Conservation (phyloP, 2,888 invertebrate genomes). For the Anaspis maculata region DNA sequence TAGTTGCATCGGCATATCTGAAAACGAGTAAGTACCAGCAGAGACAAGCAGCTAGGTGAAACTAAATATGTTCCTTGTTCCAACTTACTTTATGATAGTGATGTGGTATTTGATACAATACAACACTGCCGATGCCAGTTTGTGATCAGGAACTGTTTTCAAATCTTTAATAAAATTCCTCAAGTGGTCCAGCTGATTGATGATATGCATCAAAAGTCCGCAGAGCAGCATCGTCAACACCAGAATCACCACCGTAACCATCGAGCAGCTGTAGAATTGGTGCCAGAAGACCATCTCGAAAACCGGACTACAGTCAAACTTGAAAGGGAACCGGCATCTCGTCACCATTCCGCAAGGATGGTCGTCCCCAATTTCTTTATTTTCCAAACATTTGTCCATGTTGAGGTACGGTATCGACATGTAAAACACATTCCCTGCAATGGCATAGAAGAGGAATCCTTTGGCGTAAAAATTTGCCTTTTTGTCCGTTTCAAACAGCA, state of each 20-base stretch:
- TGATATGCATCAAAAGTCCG: conserved; percentile 23
- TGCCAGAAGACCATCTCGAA: conserved; percentile 16
- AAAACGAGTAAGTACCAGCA: too few species aligned
- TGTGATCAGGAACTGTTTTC: conserved; percentile 1
- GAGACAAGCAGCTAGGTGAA: too few species aligned
- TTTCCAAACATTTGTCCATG: conserved; percentile 16
- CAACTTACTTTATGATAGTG: conserved; percentile 21
- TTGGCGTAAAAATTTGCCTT: conserved; percentile 15
- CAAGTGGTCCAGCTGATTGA: conserved; percentile 20
- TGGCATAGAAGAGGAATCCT: conserved; percentile 17
- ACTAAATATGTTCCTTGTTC: too few species aligned
- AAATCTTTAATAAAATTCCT: conserved; percentile 11
- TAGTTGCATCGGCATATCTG: conserved; percentile 15
- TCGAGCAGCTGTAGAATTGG: conserved; percentile 17
- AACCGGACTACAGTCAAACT: conserved; percentile 18
- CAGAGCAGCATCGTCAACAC: conserved; percentile 25
- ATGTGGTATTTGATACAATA: conserved; percentile 22
- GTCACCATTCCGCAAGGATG: conserved; percentile 22
- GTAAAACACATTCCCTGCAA: conserved; percentile 22
- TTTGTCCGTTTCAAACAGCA: conserved; percentile 15
- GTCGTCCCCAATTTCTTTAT: conserved; percentile 19
- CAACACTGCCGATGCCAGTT: conserved; percentile 10
- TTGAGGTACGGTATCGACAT: conserved; percentile 19
- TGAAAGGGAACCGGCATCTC: conserved; percentile 19
- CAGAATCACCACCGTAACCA: conserved; percentile 21